Conservation (phyloP, 2,888 invertebrate genomes). For the Drosophila colorata region DNA sequence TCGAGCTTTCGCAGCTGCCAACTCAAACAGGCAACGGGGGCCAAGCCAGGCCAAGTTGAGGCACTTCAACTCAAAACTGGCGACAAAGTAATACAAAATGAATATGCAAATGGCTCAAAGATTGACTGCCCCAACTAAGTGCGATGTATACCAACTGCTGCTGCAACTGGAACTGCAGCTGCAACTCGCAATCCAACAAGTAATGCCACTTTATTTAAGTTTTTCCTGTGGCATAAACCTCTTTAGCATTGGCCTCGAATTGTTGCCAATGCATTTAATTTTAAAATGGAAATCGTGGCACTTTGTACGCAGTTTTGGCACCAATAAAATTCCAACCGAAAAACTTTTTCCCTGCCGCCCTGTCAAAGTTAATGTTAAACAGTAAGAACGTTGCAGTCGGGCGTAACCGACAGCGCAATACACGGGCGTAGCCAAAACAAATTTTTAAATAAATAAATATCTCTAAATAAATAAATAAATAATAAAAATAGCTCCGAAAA, state of each 20-base stretch:
- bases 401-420: too few relatives aligned
- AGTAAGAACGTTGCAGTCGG: too few relatives aligned
- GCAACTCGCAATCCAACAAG: constrained; percentile 37
- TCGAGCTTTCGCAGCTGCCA: constrained; percentile 30
- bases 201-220: constrained; percentile 71
- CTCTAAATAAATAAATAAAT: too few relatives aligned
- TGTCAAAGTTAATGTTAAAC: constrained; percentile 1
- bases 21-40: constrained; percentile 22
- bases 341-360: constrained; percentile 32
- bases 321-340: constrained; percentile 27
- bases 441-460: too few relatives aligned
- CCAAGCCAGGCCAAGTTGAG: constrained; percentile 22
- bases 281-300: constrained; percentile 41
- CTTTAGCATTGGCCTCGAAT: constrained; percentile 39
- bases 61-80: constrained; percentile 46
- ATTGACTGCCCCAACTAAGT: constrained; percentile 49
- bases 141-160: constrained; percentile 11
- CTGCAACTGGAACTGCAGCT: constrained; percentile 10
- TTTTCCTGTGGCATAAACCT: constrained; percentile 50
- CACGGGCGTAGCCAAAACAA: too few relatives aligned
- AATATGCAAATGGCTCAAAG: constrained; percentile 70
- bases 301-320: constrained; percentile 42
- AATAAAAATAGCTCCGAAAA: too few relatives aligned
- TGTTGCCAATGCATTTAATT: constrained; percentile 45
- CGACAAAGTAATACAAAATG: constrained; percentile 72